A percentile compares a stretch with the other conserved stretches of the same genome.
phyloP scores from a whole-genome alignment of 2,888 invertebrate genomes.

The Petrolisthes manimaculis region DNA sequence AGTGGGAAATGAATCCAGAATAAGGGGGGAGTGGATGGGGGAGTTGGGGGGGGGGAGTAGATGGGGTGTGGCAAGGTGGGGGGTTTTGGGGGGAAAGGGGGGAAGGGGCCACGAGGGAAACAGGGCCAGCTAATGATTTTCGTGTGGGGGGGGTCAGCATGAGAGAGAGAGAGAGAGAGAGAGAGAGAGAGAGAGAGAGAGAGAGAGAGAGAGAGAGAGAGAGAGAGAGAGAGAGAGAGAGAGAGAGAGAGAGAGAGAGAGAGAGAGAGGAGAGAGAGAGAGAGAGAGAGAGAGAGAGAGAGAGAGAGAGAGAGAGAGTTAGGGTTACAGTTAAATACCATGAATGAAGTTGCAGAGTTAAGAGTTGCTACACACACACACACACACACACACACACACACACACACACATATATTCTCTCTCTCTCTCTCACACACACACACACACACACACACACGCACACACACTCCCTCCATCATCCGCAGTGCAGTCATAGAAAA shows the following conservation, averaged over 20 bases:
- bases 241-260: slow-evolving; percentile 29
- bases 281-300: not conserved
- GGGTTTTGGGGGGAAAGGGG: not conserved
- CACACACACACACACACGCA: not conserved
- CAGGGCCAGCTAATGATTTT: not conserved
- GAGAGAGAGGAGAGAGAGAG: not conserved
- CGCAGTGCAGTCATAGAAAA: no score
- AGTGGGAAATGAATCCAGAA: not conserved
- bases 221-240: slow-evolving; percentile 24
- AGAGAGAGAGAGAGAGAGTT: no score
- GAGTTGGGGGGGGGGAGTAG: not conserved
- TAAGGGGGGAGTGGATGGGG: not conserved
- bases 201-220: slow-evolving; percentile 13
- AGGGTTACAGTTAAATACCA: no score
- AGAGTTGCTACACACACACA: not conserved
- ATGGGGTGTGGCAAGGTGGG: not conserved
- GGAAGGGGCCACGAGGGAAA: not conserved
- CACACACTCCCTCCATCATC: not conserved
- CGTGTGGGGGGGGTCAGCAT: not conserved
- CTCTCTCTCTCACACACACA: not conserved
- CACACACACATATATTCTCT: not conserved
- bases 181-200: slow-evolving; percentile 33
- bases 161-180: slow-evolving; percentile 17
- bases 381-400: not conserved
- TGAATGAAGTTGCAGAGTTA: not conserved